Evolutionary conservation across 2,797 vertebrate genomes (phyloP), one percentile per base, ranked within the genome.

Genomic region (Denticeps clupeoides): DNA sequence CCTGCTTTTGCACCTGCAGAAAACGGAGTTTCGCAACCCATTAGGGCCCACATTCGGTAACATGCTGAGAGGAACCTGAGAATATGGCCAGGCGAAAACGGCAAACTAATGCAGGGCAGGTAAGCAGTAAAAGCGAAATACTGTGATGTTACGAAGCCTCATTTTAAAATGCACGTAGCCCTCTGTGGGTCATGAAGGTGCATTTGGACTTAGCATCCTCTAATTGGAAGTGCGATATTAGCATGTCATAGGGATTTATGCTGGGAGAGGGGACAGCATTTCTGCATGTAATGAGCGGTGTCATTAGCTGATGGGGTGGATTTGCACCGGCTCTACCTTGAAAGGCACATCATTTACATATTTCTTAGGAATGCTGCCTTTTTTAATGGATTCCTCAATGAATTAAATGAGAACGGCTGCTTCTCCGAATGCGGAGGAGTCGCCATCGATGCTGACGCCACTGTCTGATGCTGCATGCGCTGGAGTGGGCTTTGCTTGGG

Each of bases 231-330:
- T 88, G 84, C 91, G 90, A 91, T 91, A 95, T 87, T 94, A 91
- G 89, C 87, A 92, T 92, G 92, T 97, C 90, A 84, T 87, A 88
- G 86, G 89, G 88, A 88, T 93, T 92, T 93, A 88, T 86, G 86
- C 85, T 78, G 84, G 88, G 53, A 88, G 89, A 86, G 85, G 83
- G 87, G 84, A 82, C 82, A 79, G 84, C 85, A 87, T 86, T 88
- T 89, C 85, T 83, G 86, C 82, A 84, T 87, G 90, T 97, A 97
- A 97, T 93, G 93, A 97, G 94, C 82, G 82, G 85, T 88, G 88
- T 97, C 93, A 94, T 98, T 97, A 98, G 90, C 91, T 97, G 92
- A 97, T 93, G 86, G 90, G 97, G 88, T 87, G 89, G 89, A 92
- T 89, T 91, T 88, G 88, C 88, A 87, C 86, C 73, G 70, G 83